Conservation (phyloP, 2,888 invertebrate genomes). For the Sylvicola fuscatus region DNA sequence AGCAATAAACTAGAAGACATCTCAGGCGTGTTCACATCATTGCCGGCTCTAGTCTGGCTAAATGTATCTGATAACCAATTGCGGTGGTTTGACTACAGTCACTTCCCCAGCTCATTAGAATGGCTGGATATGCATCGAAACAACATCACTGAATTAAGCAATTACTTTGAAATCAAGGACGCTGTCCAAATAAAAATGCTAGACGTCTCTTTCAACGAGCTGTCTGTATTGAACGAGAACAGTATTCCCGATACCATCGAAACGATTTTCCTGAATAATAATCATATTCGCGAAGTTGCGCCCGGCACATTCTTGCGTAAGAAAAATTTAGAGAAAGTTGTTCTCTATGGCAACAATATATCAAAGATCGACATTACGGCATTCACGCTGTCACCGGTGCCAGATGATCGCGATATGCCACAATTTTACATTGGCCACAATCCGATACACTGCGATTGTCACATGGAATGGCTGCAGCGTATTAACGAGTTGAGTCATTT, state of each 20-base stretch:
- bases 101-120: conserved; percentile 52
- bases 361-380: conserved; percentile 50
- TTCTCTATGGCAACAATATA: conserved; percentile 53
- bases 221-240: conserved; percentile 42
- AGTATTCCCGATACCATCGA: conserved; percentile 55
- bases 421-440: conserved; percentile 64
- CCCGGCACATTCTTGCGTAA: conserved; percentile 52
- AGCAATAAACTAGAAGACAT: conserved; percentile 59
- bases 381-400: conserved; percentile 30
- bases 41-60: conserved; percentile 54
- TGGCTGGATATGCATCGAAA: conserved; percentile 69
- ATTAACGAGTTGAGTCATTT: conserved; percentile 54
- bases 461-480: conserved; percentile 69
- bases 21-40: conserved; percentile 53
- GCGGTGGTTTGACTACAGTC: conserved; percentile 60
- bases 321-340: conserved; percentile 50
- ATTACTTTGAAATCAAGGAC: conserved; percentile 45
- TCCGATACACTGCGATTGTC: conserved; percentile 69
- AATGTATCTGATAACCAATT: conserved; percentile 64
- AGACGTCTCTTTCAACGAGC: conserved; percentile 52
- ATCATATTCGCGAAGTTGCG: conserved; percentile 45
- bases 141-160: conserved; percentile 51
- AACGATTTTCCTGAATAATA: conserved; percentile 51
- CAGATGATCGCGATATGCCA: conserved; percentile 36
- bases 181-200: conserved; percentile 50